Conservation (phyloP, 2,888 invertebrate species). For the Drosophila suboccidentalis region DNA sequence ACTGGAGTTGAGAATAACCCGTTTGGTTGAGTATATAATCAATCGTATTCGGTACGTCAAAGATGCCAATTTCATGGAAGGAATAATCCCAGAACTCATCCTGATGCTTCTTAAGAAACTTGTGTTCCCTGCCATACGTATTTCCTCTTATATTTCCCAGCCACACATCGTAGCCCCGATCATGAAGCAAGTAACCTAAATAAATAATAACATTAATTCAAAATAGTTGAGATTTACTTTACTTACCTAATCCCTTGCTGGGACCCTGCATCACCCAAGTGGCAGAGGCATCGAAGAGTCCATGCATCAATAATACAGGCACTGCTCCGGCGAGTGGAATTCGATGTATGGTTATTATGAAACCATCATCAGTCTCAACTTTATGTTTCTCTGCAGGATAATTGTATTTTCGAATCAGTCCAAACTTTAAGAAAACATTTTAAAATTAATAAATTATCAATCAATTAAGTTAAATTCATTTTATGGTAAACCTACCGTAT, state of each 20-base stretch:
- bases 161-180: slow-evolving; percentile 87
- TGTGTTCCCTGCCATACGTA: slow-evolving; percentile 87
- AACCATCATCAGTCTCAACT: slow-evolving; percentile 90
- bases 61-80: slow-evolving; percentile 90
- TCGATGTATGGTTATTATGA: slow-evolving; percentile 90
- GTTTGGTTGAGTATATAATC: slow-evolving; percentile 88
- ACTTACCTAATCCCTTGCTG: slow-evolving; percentile 84
- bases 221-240: not conserved
- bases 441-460: not conserved
- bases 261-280: slow-evolving; percentile 90
- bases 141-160: slow-evolving; percentile 89
- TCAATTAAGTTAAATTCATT: not conserved
- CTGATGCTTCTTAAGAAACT: slow-evolving; percentile 73
- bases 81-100: slow-evolving; percentile 88
- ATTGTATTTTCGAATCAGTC: slow-evolving; percentile 85
- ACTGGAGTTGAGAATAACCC: slow-evolving; percentile 86
- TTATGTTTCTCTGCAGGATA: slow-evolving; percentile 88
- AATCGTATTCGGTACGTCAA: slow-evolving; percentile 93
- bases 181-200: slow-evolving; percentile 87
- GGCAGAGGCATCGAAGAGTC: slow-evolving; percentile 90
- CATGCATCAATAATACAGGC: slow-evolving; percentile 88
- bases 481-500: slow-evolving; percentile 6
- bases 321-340: slow-evolving; percentile 86
- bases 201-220: too few relatives aligned
- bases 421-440: not conserved